phyloP scores from a whole-genome alignment of 2,113 vertebrate species.

The Bufo gargarizans region DNA sequence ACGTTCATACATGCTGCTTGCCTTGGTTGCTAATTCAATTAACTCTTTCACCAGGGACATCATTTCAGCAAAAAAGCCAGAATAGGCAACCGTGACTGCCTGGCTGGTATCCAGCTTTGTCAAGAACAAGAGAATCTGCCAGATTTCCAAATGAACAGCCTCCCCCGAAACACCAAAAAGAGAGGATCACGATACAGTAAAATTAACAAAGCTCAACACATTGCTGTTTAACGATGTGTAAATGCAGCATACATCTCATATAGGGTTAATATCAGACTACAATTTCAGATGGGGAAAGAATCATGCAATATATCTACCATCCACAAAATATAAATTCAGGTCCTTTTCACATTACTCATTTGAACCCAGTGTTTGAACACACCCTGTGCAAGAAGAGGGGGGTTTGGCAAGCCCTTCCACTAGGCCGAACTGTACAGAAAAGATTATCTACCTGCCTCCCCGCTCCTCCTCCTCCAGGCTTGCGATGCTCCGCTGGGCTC shows the following conservation, averaged over 20 bases:
- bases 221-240: neutral
- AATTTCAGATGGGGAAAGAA: neutral
- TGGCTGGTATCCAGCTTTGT: constrained; percentile 1
- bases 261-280: neutral
- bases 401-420: no score
- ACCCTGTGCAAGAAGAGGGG: no score
- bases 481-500: no score
- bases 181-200: neutral
- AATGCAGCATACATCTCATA: neutral
- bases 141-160: neutral
- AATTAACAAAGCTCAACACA: neutral
- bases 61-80: constrained; percentile 6
- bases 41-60: constrained; percentile 45
- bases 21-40: constrained; percentile 42
- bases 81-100: neutral
- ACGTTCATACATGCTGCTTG: constrained; percentile 8
- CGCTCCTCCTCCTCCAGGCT: no score
- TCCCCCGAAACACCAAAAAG: neutral
- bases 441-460: no score
- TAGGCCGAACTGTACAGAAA: no score
- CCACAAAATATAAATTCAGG: neutral
- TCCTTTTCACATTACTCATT: neutral
- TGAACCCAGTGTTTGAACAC: neutral
- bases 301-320: neutral
- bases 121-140: neutral